Evolutionary conservation across 2,113 vertebrate species (phyloP), one percentile per base, ranked within the genome.

Genomic region (Tetrao urogallus): DNA sequence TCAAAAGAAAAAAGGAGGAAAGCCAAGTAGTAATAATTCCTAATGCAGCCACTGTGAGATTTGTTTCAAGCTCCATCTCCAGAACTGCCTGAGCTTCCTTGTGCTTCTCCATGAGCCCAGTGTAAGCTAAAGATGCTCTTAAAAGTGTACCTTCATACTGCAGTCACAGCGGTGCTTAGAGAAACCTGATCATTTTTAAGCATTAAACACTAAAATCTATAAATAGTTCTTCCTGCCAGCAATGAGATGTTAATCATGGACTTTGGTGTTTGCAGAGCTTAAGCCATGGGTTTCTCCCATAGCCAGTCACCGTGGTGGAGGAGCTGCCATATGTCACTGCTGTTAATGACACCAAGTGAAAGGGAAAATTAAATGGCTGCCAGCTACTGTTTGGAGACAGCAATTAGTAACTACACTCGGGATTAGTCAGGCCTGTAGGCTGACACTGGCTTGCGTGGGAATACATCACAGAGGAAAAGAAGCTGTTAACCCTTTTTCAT

Each of bases 281-380:
- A 48, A 78, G 81, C 66, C 77, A 19, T 45, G 17, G 82, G 82
- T 92, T 91, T 88, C 65, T 47, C 69, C 6, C 1, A 61, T 8
- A 84, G 80, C 69, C 82, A 5, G 30, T 38, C 48, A 88, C 70
- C 4, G 8, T 45, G 76, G 57, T 89, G 81, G 79, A 77, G 76
- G 72, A 47, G 40, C 34, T 86, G 79, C 88, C 83, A 14, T 72
- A 93, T 90, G 90, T 93, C 30, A 2, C 71, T 81, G 13, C 67
- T n/a, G 72, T 73, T 95, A 92, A 91, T 86, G 94, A 91, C 90
- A 90, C 54, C 75, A 32, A 91, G 75, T 58, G 90, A 94, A 89
- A 94, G 58, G 86, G 74, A 93, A 94, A 93, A 94, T 88, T 92
- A 91, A 86, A 93, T 80, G 94, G 88, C 85, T 96, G 83, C 87